phyloP scores from a whole-genome alignment of 2,797 vertebrate species.

The Lophotriccus pileatus region DNA sequence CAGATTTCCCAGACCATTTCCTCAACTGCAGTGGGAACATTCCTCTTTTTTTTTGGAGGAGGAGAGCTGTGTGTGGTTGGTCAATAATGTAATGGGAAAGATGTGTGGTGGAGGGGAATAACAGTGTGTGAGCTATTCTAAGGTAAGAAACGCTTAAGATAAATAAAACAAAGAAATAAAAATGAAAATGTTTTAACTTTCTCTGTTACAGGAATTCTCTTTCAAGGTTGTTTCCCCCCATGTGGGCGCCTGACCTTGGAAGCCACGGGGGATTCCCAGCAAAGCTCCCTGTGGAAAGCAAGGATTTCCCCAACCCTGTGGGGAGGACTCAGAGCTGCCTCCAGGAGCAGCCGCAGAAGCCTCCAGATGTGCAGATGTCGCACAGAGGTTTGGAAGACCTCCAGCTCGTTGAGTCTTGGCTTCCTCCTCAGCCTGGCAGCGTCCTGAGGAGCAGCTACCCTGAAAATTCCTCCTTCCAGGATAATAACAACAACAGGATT shows the following conservation, averaged over 20 bases:
- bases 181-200: not conserved
- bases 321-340: not conserved
- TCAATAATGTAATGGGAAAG: accelerated
- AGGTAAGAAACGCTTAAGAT: not conserved
- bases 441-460: not conserved
- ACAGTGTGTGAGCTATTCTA: not conserved
- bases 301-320: not conserved
- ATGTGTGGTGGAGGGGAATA: not conserved
- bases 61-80: not conserved
- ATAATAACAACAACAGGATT: not conserved
- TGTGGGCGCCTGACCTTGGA: constrained; percentile 55
- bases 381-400: constrained; percentile 60
- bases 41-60: no score
- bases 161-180: no score
- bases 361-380: constrained; percentile 23
- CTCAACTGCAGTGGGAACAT: not conserved
- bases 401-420: constrained; percentile 51
- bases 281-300: not conserved
- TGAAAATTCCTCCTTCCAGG: not conserved
- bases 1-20: not conserved
- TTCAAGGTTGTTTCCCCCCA: constrained; percentile 62
- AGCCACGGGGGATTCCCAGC: not conserved
- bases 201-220: constrained; percentile 64
- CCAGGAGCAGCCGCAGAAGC: constrained; percentile 11
- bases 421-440: not conserved